Percentiles rank a stretch among this genome's conserved stretches.
These are phyloP conservation scores for Astreopora myriophthalma DNA, from an alignment of 64 coral and sea anemone species.

Conservation along the genomic window DNA sequence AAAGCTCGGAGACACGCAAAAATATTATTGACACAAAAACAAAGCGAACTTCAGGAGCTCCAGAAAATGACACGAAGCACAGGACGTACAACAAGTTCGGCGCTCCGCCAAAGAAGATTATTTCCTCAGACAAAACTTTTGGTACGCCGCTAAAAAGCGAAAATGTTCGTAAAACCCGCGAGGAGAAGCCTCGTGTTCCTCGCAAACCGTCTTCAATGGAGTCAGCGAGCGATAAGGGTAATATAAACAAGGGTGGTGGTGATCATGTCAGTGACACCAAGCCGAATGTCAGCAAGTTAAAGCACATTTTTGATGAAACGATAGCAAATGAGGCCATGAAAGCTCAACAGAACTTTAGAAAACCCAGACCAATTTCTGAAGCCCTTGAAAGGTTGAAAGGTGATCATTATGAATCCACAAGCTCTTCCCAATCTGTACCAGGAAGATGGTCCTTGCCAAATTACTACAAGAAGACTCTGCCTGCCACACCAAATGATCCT, in stretches of 20 bases:
- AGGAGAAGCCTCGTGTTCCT: background rate
- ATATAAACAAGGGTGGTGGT: constrained; percentile 3
- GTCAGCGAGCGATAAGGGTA: constrained; percentile 7
- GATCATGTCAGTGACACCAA: background rate
- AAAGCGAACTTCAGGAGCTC: constrained; percentile 41
- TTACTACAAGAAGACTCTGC: constrained; percentile 79
- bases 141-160: background rate
- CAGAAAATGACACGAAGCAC: constrained; percentile 21
- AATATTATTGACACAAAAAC: constrained; percentile 79
- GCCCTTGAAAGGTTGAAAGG: constrained; percentile 11
- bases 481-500: constrained; percentile 7
- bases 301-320: constrained; percentile 90
- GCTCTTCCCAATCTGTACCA: background rate
- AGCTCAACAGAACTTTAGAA: constrained; percentile 52
- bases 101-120: constrained; percentile 59
- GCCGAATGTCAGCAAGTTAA: constrained; percentile 82
- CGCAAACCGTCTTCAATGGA: background rate
- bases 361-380: background rate
- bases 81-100: constrained; percentile 61
- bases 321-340: constrained; percentile 76
- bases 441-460: constrained; percentile 89
- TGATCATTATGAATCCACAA: constrained; percentile 48
- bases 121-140: background rate
- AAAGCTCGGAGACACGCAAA: constrained; percentile 9
- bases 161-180: constrained; percentile 35